Evolutionary conservation across 2,113 vertebrate species (phyloP).

Genomic region (Chloropsis cyanopogon): DNA sequence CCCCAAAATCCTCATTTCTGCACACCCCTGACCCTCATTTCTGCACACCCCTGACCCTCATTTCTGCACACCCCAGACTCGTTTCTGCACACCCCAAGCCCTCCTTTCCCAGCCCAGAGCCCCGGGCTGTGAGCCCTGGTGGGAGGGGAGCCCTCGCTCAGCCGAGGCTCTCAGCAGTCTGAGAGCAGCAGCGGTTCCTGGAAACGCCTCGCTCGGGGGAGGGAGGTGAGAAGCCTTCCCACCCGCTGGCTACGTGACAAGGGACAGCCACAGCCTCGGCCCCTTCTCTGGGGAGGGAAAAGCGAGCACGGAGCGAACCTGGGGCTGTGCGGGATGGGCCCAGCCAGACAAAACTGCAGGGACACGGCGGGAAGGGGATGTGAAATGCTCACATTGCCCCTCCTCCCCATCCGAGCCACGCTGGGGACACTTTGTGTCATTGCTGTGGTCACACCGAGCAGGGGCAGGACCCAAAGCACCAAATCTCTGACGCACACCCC

Average conservation of each 20-base stretch:
- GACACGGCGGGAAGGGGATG: not conserved
- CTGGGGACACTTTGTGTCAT: not conserved
- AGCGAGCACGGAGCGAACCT: fast-evolving
- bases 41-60: not conserved
- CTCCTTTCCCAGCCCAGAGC: not conserved
- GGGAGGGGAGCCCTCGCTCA: not conserved
- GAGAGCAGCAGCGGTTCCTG: not conserved
- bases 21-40: too few relatives aligned
- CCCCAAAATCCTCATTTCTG: too few relatives aligned
- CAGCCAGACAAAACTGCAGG: not conserved
- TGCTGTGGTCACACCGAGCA: fast-evolving
- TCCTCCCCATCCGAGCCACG: fast-evolving
- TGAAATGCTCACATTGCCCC: not conserved
- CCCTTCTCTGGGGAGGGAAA: not conserved
- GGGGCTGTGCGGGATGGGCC: not conserved
- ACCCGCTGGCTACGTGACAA: not conserved
- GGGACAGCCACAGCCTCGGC: not conserved
- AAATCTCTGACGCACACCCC: fast-evolving
- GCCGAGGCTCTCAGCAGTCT: not conserved
- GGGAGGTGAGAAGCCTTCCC: not conserved
- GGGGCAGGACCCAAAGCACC: fast-evolving
- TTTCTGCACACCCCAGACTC: not conserved
- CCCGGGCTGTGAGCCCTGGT: fast-evolving
- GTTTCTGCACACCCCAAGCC: not conserved
- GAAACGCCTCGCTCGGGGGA: not conserved